A percentile compares a stretch with the other conserved stretches of the same genome.
Evolutionary conservation across 2,113 vertebrate genomes (phyloP).

Genomic region (Tragulus kanchil): DNA sequence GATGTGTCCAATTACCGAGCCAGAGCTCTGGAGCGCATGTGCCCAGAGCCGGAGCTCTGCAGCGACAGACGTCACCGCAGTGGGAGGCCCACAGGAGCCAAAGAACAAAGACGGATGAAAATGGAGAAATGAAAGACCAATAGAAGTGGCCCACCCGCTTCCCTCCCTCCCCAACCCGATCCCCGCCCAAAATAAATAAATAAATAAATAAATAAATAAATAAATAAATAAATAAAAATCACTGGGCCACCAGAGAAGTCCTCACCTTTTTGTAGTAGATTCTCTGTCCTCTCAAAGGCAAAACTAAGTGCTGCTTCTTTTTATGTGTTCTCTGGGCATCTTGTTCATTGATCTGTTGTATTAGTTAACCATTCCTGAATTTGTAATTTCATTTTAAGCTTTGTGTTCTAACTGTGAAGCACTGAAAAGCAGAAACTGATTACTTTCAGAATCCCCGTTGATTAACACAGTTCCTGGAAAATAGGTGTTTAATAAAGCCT

Average conservation of each 20-base stretch:
- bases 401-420: neutral
- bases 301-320: neutral
- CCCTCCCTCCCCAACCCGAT: no score
- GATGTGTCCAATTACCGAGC: no score
- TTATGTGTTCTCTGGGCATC: neutral
- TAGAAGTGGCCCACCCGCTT: no score
- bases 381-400: neutral
- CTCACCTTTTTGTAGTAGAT: neutral
- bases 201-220: no score
- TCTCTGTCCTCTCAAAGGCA: neutral
- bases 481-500: neutral
- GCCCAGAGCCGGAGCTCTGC: no score
- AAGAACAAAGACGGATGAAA: no score
- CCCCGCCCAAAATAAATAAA: no score
- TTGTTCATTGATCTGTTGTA: neutral
- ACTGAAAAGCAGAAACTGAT: neutral
- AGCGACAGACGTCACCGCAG: no score
- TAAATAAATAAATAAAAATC: no score
- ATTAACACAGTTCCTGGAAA: neutral
- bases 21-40: no score
- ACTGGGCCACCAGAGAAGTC: neutral
- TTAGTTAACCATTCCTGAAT: neutral
- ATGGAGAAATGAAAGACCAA: no score
- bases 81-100: no score
- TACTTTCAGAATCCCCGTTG: neutral